Percentiles rank a stretch among this genome's conserved stretches.
Conservation (phyloP, 2,888 invertebrate species). For the Emmelina monodactyla region DNA sequence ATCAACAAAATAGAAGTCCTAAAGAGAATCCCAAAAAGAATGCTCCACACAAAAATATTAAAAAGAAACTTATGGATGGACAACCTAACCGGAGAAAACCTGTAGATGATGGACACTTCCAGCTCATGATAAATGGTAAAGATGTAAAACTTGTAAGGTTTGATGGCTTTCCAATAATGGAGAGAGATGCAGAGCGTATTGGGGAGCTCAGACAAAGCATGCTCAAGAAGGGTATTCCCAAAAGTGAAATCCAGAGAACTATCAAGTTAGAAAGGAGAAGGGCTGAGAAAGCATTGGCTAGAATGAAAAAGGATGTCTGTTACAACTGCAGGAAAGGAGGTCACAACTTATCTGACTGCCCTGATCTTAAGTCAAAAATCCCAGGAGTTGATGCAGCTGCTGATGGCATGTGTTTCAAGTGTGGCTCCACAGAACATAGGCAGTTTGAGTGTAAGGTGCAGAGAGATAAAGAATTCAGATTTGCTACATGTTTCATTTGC, state of each 20-base stretch:
- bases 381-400: conserved; percentile 50
- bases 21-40: neutral
- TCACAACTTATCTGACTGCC: conserved; percentile 83
- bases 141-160: conserved; percentile 68
- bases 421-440: conserved; percentile 88
- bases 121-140: conserved; percentile 70
- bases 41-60: conserved; percentile 22
- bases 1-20: neutral
- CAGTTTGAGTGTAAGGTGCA: conserved; percentile 77
- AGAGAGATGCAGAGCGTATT: conserved; percentile 73
- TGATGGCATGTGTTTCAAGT: conserved; percentile 85
- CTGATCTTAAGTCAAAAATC: conserved; percentile 68
- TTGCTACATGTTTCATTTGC: conserved; percentile 90
- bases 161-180: conserved; percentile 77
- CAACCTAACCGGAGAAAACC: conserved; percentile 51
- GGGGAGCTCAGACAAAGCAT: conserved; percentile 68
- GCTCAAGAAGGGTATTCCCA: conserved; percentile 72
- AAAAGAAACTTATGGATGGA: conserved; percentile 26
- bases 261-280: conserved; percentile 74
- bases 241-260: conserved; percentile 70
- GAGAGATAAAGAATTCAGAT: conserved; percentile 73
- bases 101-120: conserved; percentile 45
- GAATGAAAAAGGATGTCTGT: conserved; percentile 75
- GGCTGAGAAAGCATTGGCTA: conserved; percentile 75
- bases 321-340: conserved; percentile 81